These are phyloP conservation scores for Brachypteracias leptosomus DNA, from an alignment of 2,113 vertebrate genomes.

Conservation along the genomic window DNA sequence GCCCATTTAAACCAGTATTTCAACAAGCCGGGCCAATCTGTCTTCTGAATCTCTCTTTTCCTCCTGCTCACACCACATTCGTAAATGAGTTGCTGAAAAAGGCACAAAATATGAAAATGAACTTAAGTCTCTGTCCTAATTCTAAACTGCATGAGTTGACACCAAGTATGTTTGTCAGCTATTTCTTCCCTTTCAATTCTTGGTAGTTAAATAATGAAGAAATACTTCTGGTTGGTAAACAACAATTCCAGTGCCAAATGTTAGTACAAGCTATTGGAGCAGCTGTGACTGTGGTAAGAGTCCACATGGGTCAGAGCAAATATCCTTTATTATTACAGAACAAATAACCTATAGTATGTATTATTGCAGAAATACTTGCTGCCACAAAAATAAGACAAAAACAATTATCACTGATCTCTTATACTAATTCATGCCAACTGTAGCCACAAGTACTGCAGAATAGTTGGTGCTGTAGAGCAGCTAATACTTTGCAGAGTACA, in stretches of 20 bases:
- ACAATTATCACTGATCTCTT: background rate
- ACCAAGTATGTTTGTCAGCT: slow-evolving; percentile 34
- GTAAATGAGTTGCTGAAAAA: slow-evolving; percentile 49
- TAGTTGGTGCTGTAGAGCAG: background rate
- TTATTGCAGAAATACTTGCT: slow-evolving; percentile 5
- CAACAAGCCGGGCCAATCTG: background rate
- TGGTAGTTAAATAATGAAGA: slow-evolving; percentile 64
- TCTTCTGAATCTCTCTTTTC: background rate
- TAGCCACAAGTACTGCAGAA: background rate
- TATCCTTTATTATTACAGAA: background rate
- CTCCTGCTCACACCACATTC: background rate
- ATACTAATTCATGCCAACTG: background rate
- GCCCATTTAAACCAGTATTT: background rate
- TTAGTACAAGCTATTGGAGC: slow-evolving; percentile 69
- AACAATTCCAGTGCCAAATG: slow-evolving; percentile 70
- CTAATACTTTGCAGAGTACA: background rate
- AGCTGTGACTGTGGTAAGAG: slow-evolving; percentile 52
- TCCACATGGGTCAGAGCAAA: background rate
- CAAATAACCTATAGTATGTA: background rate
- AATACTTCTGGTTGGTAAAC: slow-evolving; percentile 68
- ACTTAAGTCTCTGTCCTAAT: slow-evolving; percentile 32
- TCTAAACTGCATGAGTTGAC: background rate
- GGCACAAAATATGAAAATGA: background rate
- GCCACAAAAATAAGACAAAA: background rate
- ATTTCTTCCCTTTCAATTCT: slow-evolving; percentile 27